Evolutionary conservation across 2,797 vertebrate species (phyloP).

Genomic region (Argentina silus): DNA sequence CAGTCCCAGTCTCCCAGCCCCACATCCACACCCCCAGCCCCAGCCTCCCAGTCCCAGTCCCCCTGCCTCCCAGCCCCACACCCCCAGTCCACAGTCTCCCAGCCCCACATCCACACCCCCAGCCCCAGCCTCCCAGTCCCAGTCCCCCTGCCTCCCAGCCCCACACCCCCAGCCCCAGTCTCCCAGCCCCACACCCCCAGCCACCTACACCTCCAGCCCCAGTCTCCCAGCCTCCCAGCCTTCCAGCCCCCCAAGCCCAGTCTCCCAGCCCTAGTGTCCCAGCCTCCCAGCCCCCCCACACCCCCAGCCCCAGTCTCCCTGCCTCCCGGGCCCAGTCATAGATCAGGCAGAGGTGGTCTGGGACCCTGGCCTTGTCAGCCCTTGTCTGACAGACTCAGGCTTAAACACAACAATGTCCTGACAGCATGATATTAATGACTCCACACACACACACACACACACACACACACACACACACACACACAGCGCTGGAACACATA

Average conservation of each 20-base stretch:
- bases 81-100: too few relatives aligned
- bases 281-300: too few relatives aligned
- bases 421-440: constrained; percentile 48
- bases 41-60: background rate
- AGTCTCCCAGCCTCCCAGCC: background rate
- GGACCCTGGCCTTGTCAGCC: constrained; percentile 27
- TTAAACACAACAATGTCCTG: constrained; percentile 50
- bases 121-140: background rate
- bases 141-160: too few relatives aligned
- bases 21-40: background rate
- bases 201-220: background rate
- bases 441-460: constrained; percentile 10
- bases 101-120: too few relatives aligned
- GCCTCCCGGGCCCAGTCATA: constrained; percentile 41
- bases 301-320: background rate
- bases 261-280: background rate
- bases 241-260: too few relatives aligned
- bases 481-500: constrained; percentile 3
- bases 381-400: constrained; percentile 44
- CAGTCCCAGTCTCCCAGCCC: background rate
- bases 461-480: too few relatives aligned
- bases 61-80: background rate
- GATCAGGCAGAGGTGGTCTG: constrained; percentile 39
- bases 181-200: background rate
- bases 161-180: background rate